These are phyloP conservation scores for Eledone cirrhosa DNA, from an alignment of 2,888 invertebrate species.

Conservation along the genomic window DNA sequence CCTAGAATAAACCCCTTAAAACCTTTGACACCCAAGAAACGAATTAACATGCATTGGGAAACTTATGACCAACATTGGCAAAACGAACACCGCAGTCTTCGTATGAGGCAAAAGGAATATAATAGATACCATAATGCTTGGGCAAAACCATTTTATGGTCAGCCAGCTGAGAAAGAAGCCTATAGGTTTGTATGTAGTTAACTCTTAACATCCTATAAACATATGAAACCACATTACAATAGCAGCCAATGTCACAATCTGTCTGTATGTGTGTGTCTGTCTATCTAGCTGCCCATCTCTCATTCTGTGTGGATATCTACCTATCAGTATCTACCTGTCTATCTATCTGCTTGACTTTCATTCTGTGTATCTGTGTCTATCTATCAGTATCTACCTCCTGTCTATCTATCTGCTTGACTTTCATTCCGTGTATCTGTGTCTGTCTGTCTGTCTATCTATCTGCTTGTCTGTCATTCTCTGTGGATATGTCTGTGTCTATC, in stretches of 20 bases:
- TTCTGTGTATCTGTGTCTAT: too few relatives aligned
- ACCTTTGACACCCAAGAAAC: conserved; percentile 54
- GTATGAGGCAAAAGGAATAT: conserved; percentile 63
- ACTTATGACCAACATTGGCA: conserved; percentile 61
- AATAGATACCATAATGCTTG: conserved; percentile 63
- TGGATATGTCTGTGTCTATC: too few relatives aligned
- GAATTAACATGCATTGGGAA: conserved; percentile 61
- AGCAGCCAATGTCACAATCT: background rate
- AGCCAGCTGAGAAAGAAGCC: conserved; percentile 60
- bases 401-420: too few relatives aligned
- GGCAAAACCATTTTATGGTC: conserved; percentile 63
- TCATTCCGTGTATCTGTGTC: too few relatives aligned
- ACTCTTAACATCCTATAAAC: too few relatives aligned
- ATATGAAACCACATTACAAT: too few relatives aligned
- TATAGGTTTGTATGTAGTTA: conserved; percentile 60
- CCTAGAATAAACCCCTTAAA: conserved; percentile 57
- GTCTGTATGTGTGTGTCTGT: background rate
- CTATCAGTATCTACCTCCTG: too few relatives aligned
- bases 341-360: too few relatives aligned
- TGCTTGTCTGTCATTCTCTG: too few relatives aligned
- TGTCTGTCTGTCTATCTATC: too few relatives aligned
- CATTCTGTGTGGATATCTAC: background rate
- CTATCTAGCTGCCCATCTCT: background rate
- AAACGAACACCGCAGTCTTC: conserved; percentile 57
- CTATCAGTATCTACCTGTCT: too few relatives aligned